A percentile compares a stretch with the other conserved stretches of the same genome.
Evolutionary conservation across 1,140 invertebrate genomes (phyloP).

Genomic region (Neotoxoptera formosana): DNA sequence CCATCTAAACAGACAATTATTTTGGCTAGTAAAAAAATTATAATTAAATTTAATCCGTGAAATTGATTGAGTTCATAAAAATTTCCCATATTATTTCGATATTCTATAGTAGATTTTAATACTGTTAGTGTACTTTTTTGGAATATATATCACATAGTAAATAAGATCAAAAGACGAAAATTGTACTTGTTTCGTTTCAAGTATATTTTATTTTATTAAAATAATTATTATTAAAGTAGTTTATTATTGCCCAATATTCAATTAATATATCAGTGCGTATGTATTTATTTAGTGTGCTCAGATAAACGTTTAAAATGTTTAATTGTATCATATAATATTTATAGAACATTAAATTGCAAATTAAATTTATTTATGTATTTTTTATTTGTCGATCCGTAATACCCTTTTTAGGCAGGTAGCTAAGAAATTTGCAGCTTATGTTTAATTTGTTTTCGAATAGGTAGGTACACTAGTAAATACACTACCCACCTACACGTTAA

Average conservation of each 20-base stretch:
- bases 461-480: background rate
- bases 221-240: background rate
- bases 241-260: background rate
- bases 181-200: background rate
- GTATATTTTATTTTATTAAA: background rate
- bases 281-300: background rate
- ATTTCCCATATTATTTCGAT: background rate
- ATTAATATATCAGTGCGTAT: background rate
- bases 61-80: background rate
- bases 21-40: background rate
- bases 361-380: background rate
- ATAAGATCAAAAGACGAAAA: background rate
- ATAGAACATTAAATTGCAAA: background rate
- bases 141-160: background rate
- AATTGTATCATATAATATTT: background rate
- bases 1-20: background rate
- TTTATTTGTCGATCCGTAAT: background rate
- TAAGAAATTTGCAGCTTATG: background rate
- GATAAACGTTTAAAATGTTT: background rate
- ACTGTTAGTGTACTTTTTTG: background rate
- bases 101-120: background rate
- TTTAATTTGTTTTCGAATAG: background rate
- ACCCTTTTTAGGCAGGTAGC: background rate
- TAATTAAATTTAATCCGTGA: background rate
- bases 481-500: background rate